phyloP scores from a whole-genome alignment of 2,888 invertebrate genomes.

The Zhengitettix transpicula region DNA sequence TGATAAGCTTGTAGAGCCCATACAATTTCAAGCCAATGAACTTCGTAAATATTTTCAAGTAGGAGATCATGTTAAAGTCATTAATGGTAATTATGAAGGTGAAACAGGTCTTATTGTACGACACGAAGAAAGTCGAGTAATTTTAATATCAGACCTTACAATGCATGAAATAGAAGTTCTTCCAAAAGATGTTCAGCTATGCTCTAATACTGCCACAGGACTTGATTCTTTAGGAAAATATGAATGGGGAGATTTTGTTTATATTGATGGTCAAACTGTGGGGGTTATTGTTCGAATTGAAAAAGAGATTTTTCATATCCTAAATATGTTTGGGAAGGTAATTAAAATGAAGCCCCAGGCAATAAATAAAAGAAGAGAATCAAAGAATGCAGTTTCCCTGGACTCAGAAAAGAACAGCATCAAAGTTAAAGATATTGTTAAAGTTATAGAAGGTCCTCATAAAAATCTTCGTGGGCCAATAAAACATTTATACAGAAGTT shows the following conservation, averaged over 20 bases:
- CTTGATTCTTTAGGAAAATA: constrained; percentile 96
- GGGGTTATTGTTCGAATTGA: constrained; percentile 95
- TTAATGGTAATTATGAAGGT: constrained; percentile 82
- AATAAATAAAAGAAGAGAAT: constrained; percentile 78
- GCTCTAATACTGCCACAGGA: constrained; percentile 96
- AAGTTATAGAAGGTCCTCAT: constrained; percentile 93
- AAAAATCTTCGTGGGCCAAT: constrained; percentile 74
- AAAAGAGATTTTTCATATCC: constrained; percentile 89
- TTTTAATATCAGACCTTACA: constrained; percentile 90
- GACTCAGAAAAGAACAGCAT: constrained; percentile 91
- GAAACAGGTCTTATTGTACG: constrained; percentile 93
- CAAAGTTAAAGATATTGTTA: constrained; percentile 86
- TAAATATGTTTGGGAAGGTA: constrained; percentile 94
- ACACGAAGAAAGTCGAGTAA: constrained; percentile 81
- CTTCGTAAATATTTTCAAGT: constrained; percentile 88
- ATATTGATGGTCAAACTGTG: constrained; percentile 66
- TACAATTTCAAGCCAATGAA: constrained; percentile 88
- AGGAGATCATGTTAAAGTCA: constrained; percentile 95
- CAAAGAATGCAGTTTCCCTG: constrained; percentile 75
- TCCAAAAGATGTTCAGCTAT: constrained; percentile 86
- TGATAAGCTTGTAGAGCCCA: constrained; percentile 75
- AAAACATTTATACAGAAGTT: constrained; percentile 88
- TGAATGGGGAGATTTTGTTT: constrained; percentile 96
- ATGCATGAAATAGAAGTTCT: constrained; percentile 93
- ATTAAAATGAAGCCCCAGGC: constrained; percentile 87